Conservation (phyloP, 2,797 vertebrate species). For the Paratrypauchen microcephalus region DNA sequence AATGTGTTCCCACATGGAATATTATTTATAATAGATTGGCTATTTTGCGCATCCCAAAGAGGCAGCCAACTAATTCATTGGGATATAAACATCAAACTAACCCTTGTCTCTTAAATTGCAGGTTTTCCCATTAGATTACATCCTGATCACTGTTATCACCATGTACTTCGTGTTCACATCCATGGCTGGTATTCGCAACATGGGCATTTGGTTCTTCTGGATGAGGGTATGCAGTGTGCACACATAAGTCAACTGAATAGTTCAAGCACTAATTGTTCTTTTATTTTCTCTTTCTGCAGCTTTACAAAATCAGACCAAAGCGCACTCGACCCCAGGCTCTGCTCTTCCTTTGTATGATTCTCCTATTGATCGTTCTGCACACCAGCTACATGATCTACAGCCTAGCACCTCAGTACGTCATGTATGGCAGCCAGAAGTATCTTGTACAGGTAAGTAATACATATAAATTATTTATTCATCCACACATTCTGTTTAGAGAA, state of each 20-base stretch:
- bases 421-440: constrained; percentile 99
- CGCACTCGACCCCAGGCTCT: constrained; percentile 95
- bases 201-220: constrained; percentile 99
- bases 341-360: constrained; percentile 97
- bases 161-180: constrained; percentile 98
- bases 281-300: constrained; percentile 66
- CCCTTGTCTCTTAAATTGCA: constrained; percentile 56
- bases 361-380: constrained; percentile 95
- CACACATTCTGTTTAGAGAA: constrained; percentile 13
- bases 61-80: not conserved
- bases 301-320: constrained; percentile 94
- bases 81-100: constrained; percentile 19
- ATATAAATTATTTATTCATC: not conserved
- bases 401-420: constrained; percentile 96
- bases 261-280: not conserved
- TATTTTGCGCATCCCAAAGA: constrained; percentile 12
- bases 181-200: constrained; percentile 97
- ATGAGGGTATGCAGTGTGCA: constrained; percentile 82
- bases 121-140: constrained; percentile 97
- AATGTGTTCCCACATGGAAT: constrained; percentile 25
- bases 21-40: constrained; percentile 12
- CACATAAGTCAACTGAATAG: not conserved
- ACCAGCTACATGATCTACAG: constrained; percentile 99
- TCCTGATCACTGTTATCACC: constrained; percentile 94
- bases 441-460: constrained; percentile 82